These are phyloP conservation scores for Pyxicephalus adspersus DNA, from an alignment of 2,113 vertebrate genomes.

Conservation along the genomic window DNA sequence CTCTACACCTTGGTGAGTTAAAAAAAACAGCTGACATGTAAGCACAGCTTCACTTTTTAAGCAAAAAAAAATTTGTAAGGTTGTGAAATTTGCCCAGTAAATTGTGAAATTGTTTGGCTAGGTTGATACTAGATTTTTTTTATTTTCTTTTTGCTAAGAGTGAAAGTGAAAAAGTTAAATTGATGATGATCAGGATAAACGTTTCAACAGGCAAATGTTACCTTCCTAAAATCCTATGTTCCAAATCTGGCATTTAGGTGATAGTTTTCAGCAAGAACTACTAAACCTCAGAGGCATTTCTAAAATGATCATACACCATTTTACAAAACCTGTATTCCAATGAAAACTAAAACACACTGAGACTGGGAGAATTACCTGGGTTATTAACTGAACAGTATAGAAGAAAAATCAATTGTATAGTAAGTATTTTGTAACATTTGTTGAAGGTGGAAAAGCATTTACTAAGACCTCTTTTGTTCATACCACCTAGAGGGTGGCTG, in stretches of 20 bases:
- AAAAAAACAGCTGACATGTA: conserved; percentile 31
- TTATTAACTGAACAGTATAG: no score
- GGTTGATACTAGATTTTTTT: conserved; percentile 20
- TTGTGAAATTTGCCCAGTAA: conserved; percentile 53
- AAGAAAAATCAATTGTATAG: no score
- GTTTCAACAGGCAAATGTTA: conserved; percentile 59
- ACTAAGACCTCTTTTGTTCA: no score
- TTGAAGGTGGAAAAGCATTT: no score
- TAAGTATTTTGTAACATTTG: no score
- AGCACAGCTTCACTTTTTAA: background rate
- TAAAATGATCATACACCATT: conserved; percentile 30
- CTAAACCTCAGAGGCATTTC: conserved; percentile 8
- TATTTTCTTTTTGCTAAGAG: conserved; percentile 57
- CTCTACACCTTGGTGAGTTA: conserved; percentile 1
- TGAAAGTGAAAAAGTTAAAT: conserved; percentile 57
- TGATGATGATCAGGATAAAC: conserved; percentile 65
- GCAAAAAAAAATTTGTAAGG: conserved; percentile 16
- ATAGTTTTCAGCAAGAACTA: conserved; percentile 8
- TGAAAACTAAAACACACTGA: no score
- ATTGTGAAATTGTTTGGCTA: conserved; percentile 50
- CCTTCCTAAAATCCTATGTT: background rate
- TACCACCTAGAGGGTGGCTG: no score
- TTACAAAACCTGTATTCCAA: background rate
- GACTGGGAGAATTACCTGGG: no score
- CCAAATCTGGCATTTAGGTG: conserved; percentile 27